phyloP scores from a whole-genome alignment of 1,140 invertebrate genomes.

The Psix sp. region DNA sequence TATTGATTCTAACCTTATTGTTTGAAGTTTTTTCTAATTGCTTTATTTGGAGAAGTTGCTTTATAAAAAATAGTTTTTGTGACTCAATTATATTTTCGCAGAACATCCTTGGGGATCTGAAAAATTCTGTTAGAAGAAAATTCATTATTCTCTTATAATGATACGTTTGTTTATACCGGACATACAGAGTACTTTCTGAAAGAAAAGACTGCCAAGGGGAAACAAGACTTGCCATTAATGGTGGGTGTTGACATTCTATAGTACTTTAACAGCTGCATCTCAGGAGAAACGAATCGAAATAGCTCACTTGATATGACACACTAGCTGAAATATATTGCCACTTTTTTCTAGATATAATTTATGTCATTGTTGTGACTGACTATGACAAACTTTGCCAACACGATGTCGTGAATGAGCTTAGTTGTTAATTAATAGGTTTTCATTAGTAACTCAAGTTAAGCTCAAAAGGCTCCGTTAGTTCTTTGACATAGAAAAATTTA shows the following conservation, averaged over 20 bases:
- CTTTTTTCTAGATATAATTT: too few relatives aligned
- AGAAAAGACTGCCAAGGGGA: conserved; percentile 26
- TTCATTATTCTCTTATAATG: conserved; percentile 45
- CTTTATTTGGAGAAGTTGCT: conserved; percentile 18
- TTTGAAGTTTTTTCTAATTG: conserved; percentile 28
- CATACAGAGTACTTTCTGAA: conserved; percentile 45
- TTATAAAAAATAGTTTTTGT: conserved; percentile 45
- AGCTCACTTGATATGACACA: conserved; percentile 14
- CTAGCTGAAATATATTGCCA: conserved; percentile 20
- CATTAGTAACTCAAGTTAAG: too few relatives aligned
- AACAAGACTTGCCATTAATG: conserved; percentile 59
- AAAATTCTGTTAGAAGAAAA: conserved; percentile 42
- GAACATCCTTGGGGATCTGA: conserved; percentile 31
- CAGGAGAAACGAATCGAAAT: conserved; percentile 10
- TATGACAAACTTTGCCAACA: too few relatives aligned
- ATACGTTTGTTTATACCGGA: conserved; percentile 48
- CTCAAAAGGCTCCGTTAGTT: too few relatives aligned
- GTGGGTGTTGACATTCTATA: conserved; percentile 54
- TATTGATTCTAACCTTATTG: too few relatives aligned
- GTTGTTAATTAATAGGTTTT: too few relatives aligned
- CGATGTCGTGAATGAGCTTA: too few relatives aligned
- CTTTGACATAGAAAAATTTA: too few relatives aligned
- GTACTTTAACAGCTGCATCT: conserved; percentile 41
- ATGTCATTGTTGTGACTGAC: too few relatives aligned
- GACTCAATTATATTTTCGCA: too few relatives aligned